Evolutionary conservation across 2,888 invertebrate species (phyloP), one percentile per base, ranked within the genome.

Genomic region (Sericinus montela): DNA sequence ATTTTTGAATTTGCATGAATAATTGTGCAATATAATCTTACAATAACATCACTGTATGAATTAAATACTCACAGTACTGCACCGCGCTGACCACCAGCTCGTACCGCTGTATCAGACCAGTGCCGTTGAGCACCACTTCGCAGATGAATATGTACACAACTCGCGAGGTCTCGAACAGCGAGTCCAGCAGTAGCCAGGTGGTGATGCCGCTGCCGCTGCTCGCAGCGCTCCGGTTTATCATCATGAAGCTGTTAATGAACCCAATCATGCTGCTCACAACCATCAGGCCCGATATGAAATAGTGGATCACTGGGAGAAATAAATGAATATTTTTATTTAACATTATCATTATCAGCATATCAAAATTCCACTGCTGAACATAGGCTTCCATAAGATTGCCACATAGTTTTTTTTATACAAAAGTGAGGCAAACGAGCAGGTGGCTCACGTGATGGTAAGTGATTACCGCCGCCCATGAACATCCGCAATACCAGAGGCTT

Each of bases 61-160:
- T 23, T 23, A 23, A 9, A 47, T 51, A 63, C 63, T 63, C 29
- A 88, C 87, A 63, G 54, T 88, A 88, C 55, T 87, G 87, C 0
- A 65, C 73, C 7, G 75, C 77, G 19, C 86, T 84, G 51, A 84
- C 69, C 32, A 80, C 54, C 53, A 88, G 62, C 45, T 88, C 87
- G 41, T 82, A 84, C 42, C 75, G 43, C 51, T 85, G 85, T 53
- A 80, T 43, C 0, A 69, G 61, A 0, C 87, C 87, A 7, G 68
- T 68, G 0, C 83, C 81, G 28, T 74, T 72, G 5, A 87, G 58
- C 29, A 85, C 65, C 1, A 85, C 72, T 51, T 86, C 84, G 10
- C 75, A 69, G 3, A 86, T 55, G 48, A 87, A 88, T 55, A 86
- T 75, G 40, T 87, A 87, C 4, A 88, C 66, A 0, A 88, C 81